Percentiles rank a stretch among this genome's conserved stretches.
Evolutionary conservation across 1,140 invertebrate species (phyloP).

Genomic region (Ceratosolen fusciceps): DNA sequence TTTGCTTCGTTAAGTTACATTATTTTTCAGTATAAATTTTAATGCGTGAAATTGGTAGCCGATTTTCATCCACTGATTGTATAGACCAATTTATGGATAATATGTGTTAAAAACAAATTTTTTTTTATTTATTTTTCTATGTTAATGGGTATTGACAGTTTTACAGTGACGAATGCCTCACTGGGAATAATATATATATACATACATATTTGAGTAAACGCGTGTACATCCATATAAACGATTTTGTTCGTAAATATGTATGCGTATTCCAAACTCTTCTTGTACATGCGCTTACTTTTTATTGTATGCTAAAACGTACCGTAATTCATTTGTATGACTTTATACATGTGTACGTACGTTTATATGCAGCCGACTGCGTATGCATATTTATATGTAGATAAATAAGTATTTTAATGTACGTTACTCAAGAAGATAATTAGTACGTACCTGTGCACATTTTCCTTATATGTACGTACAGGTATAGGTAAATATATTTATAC

Average conservation of each 20-base stretch:
- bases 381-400: neutral
- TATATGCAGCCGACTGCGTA: neutral
- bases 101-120: constrained; percentile 1
- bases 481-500: no score
- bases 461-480: no score
- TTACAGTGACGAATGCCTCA: neutral
- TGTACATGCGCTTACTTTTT: no score
- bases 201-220: neutral
- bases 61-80: neutral
- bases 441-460: no score
- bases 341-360: neutral
- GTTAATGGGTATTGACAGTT: neutral
- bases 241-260: neutral
- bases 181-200: neutral
- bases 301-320: no score
- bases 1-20: constrained; percentile 2
- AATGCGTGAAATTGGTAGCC: neutral
- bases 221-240: neutral
- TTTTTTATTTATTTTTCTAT: neutral
- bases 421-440: no score
- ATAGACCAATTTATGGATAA: neutral
- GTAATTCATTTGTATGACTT: neutral
- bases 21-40: neutral
- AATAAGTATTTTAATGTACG: neutral
- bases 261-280: no score